Base-by-base conservation (phyloP, 2,797 vertebrate genomes). In the Silurus aristotelis region DNA sequence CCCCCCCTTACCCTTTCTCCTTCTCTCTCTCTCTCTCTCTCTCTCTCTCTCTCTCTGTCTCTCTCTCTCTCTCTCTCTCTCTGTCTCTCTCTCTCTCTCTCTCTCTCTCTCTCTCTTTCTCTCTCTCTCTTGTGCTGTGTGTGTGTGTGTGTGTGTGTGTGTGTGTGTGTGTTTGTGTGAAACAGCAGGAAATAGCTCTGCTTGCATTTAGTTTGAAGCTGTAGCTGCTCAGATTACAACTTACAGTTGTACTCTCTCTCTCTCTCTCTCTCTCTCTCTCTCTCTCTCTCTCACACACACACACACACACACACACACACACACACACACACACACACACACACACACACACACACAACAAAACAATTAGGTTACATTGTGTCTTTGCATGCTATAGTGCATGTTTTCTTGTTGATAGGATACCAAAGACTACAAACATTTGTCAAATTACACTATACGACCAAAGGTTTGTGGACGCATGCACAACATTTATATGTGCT, bases 171-270 rank as follows among this genome's bases (percentile, higher is more conserved):
- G 63, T 25, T 75, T 58, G 75, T 25, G 67, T 58, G 63, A 66
- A 78, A 83, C 56, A 76, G 86, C 86, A 88, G 86, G 86, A 89
- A 88, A 88, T 89, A 84, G 84, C 83, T 86, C 27, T 84, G 82
- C 71, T 87, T 88, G 80, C 77, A 70, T 86, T 75, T 64, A 55
- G 79, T 71, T 80, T 84, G 68, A 31, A 84, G 60, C 75, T 48
- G 60, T 22, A 83, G 52, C 22, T 56, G 60, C 87, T 89, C 87
- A 89, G 83, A 82, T 89, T 88, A 85, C 89, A 83, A 79, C 82
- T 86, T 73, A 84, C 25, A 87, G 82, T 52, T 52, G 48, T 81
- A 80, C 83, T 56, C 17, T 22, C 68, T 71, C 38, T 71, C 19
- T 71, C 9, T 25, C 2, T n/a, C 19, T 43, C 31, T 20, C 31